Percentiles rank a stretch among this genome's conserved stretches.
phyloP scores from a whole-genome alignment of 37 sponge, comb jelly and placozoan species.

The Theonella swinhoei region DNA sequence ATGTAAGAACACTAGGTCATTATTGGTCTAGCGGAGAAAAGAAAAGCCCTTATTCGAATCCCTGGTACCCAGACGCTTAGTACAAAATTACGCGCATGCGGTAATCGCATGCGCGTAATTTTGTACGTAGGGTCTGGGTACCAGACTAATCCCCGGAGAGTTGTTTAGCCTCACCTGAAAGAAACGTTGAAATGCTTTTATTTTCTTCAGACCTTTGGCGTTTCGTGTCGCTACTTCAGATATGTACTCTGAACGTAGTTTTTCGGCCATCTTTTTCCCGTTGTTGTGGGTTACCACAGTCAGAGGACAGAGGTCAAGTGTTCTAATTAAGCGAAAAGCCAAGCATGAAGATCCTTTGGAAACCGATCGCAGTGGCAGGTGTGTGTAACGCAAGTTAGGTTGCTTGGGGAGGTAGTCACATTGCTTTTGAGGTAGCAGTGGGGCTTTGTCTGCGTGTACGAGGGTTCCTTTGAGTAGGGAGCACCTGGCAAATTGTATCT shows the following conservation, averaged over 20 bases:
- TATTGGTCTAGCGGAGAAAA: too few relatives aligned
- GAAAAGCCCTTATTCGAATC: too few relatives aligned
- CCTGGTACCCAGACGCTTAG: too few relatives aligned
- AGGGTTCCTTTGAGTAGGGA: neutral
- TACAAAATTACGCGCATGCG: too few relatives aligned
- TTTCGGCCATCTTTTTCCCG: conserved; percentile 28
- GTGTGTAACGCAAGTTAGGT: neutral
- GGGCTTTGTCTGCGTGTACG: neutral
- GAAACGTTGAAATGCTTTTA: conserved; percentile 32
- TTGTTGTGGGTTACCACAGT: too few relatives aligned
- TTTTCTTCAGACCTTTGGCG: conserved; percentile 14
- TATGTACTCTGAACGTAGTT: conserved; percentile 29
- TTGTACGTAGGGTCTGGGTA: too few relatives aligned
- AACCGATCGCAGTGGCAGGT: conserved; percentile 28
- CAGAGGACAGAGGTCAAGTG: conserved; percentile 11
- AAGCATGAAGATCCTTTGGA: conserved; percentile 23
- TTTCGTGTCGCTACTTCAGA: conserved; percentile 23
- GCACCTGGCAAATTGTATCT: neutral
- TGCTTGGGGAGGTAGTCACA: neutral
- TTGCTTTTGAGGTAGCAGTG: too few relatives aligned
- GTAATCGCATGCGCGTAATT: too few relatives aligned
- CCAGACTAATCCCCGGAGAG: too few relatives aligned
- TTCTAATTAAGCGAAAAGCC: neutral
- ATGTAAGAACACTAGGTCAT: conserved; percentile 38
- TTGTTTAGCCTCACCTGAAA: conserved; percentile 64